Evolutionary conservation across 2,888 invertebrate genomes (phyloP), one percentile per base, ranked within the genome.

Genomic region (Eristalis arbustorum): DNA sequence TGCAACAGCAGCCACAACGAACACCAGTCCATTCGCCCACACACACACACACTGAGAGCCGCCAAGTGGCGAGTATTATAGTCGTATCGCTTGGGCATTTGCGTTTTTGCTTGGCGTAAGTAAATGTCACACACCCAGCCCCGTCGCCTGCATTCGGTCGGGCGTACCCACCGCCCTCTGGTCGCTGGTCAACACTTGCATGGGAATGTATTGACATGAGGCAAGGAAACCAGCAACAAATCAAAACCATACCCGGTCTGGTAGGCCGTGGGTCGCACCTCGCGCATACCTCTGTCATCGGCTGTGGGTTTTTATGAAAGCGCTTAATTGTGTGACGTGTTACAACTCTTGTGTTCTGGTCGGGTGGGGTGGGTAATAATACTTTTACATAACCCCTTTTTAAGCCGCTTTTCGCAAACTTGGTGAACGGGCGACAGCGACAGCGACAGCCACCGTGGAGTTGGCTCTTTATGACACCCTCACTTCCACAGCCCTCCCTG

Each of bases 281-380:
- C 31, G 59, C 28, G 66, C 61, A 68, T 42, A 56, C 57, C 62
- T 72, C 66, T 66, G 37, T 69, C 31, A 67, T 10, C 59, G 34
- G 57, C 49, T 64, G 18, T 64, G 42, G 57, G 57, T 3, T 31
- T 84, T 75, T 76, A 76, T 81, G 81, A 84, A 84, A 69, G 73
- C 68, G 76, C 76, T 84, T 76, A 80, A 84, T 84, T 84, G 68
- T 76, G 72, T 68, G 72, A 80, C 76, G 72, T 80, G 71, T 71
- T n/a, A 57, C 34, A 62, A 22, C 40, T 68, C 59, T 59, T 59
- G 59, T 80, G 10, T 31, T 31, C 6, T 31, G 6, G 4, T 4
- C 10, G 74, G 42, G 42, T 42, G 63, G 25, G 49, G 40, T 83
- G 34, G 14, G 63, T 79, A 74, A 74, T 84, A 79, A 75, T 72